Base-by-base conservation (phyloP, 2,797 vertebrate species). In the Kryptolebias ocellatus region DNA sequence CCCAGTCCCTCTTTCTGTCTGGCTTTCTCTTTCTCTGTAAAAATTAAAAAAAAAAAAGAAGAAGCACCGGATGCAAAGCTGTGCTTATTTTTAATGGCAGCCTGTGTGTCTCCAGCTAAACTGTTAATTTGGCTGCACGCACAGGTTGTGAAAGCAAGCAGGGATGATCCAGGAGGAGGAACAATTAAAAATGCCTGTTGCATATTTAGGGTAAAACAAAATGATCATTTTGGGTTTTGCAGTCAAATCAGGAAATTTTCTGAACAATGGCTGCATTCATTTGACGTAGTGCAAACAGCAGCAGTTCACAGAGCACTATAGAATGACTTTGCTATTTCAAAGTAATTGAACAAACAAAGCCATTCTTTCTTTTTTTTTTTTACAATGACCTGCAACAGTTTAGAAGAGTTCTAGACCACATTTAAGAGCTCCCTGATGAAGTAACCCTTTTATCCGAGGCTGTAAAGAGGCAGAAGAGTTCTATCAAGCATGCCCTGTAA, bases 391-490 rank as follows among this genome's bases (percentile, higher is more conserved):
- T 58, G 46, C 18, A 60, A 24, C 28, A 62, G 57, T 39, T 47
- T 31, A 44, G 67, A 11, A 69, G 50, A 3, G 20, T 53, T 61
- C 14, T 44, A 61, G 28, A 56, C 14, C 31, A 62, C 46, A 68
- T 67, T 24, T 55, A 17, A 20, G 45, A 1, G 44, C 53, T 76
- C 17, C 10, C 16, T 50, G 42, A 55, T 3, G 51, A 75, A 56
- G 28, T 61, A 56, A 80, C 81, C 64, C 52, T 61, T 79, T 80
- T 61, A 78, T 76, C 39, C 29, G 14, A 77, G 51, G 47, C 76
- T 50, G 53, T 66, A 60, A 65, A 81, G 53, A 66, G 65, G 31
- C 27, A 15, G 72, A 1, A 15, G 34, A 68, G 45, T 49, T 44
- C 37, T 50, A 61, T 63, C 37, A 59, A 80, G 49, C 42, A 50